Evolutionary conservation across 2,797 vertebrate genomes (phyloP), one percentile per base, ranked within the genome.

Genomic region (Limosa lapponica): DNA sequence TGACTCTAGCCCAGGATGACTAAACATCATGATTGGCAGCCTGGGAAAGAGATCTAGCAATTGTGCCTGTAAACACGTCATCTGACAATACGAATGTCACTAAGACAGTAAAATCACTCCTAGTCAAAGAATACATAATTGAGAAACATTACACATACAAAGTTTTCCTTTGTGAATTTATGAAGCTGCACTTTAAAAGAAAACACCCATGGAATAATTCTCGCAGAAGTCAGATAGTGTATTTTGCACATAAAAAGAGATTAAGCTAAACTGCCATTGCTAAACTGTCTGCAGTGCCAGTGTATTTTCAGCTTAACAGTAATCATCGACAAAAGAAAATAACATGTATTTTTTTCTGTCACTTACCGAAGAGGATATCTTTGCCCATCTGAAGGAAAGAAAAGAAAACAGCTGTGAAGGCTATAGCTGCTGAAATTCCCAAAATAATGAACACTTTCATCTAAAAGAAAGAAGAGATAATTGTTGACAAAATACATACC

Each of bases 351-450:
- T 91, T 95, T 67, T 58, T 51, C n/a, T 55, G 44, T 66, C 88
- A 95, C 98, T 97, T 88, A 98, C 98, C 96, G 86, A 97, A 94
- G 11, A 95, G 39, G 20, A 23, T 69, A 20, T 89, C 82, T 86
- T 73, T 82, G 41, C 51, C 46, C 43, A 44, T 89, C 78, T 39
- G 75, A 87, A 97, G 8, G 58, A 95, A 93, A 46, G 91, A 82
- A 92, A 97, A 82, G 64, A 97, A 71, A 69, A 95, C 20, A 65
- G 86, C 94, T 10, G 94, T 70, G 62, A 95, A 96, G 43, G 91
- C 89, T 43, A 92, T 66, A 13, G 54, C 44, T 89, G 97, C 79
- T 20, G 67, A 77, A 87, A 95, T 41, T 34, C 95, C 90, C 92
- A 97, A 77, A 78, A 96, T 41, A 48, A 94, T 46, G 15, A 86